Evolutionary conservation across 2,797 vertebrate genomes (phyloP).

Genomic region (Taeniopygia guttata): DNA sequence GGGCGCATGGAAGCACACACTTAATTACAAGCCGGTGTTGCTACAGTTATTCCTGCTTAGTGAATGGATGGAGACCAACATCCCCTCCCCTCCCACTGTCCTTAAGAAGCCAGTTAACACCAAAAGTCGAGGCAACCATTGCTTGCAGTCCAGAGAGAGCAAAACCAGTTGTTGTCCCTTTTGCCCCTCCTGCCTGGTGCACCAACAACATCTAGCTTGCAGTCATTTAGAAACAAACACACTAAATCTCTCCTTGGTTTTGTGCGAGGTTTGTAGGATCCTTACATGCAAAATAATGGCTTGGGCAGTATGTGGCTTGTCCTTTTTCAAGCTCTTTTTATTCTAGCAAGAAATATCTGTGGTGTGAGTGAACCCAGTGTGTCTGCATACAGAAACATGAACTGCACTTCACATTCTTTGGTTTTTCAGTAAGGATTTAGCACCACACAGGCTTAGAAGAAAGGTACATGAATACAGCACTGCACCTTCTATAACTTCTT

Average conservation of each 20-base stretch:
- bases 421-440: background rate
- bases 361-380: background rate
- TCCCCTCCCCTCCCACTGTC: background rate
- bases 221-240: slow-evolving; percentile 35
- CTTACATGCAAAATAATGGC: slow-evolving; percentile 11
- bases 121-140: background rate
- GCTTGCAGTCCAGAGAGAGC: background rate
- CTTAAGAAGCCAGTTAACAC: background rate
- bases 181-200: background rate
- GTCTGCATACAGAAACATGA: background rate
- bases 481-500: background rate
- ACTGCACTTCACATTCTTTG: background rate
- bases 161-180: background rate
- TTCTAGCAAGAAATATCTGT: slow-evolving; percentile 5
- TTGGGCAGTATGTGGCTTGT: background rate
- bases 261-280: slow-evolving; percentile 36
- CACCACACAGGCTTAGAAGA: background rate
- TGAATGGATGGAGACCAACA: background rate
- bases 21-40: background rate
- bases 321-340: slow-evolving; percentile 20
- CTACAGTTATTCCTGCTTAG: background rate
- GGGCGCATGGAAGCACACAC: background rate
- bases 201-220: background rate
- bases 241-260: slow-evolving; percentile 44
- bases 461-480: background rate